Evolutionary conservation across 2,797 vertebrate genomes (phyloP).

Genomic region (Phylloscopus collybita): DNA sequence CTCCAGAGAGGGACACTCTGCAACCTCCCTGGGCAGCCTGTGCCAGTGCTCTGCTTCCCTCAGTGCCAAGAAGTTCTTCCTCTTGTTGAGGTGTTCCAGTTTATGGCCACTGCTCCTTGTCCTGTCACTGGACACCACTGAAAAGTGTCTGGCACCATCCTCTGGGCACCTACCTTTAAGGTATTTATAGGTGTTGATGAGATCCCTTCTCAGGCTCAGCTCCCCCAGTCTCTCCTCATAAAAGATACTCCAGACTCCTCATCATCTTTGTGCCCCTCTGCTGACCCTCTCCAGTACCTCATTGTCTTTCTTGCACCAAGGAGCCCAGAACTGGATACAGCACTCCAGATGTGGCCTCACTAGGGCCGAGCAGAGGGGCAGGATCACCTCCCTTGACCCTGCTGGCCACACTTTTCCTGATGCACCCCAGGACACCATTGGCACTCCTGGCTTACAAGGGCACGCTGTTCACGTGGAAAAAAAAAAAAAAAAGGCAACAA

Average conservation of each 20-base stretch:
- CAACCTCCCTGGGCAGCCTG: background rate
- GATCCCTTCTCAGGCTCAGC: background rate
- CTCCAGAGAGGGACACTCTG: background rate
- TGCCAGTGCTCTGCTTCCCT: background rate
- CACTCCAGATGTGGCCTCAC: background rate
- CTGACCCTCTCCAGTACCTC: background rate
- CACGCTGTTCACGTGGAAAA: too few species aligned
- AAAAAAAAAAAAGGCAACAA: too few species aligned
- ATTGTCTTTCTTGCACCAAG: background rate
- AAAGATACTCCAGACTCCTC: background rate
- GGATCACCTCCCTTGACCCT: fast-evolving
- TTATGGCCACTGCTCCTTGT: background rate
- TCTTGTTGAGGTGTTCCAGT: background rate
- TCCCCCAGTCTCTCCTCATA: fast-evolving
- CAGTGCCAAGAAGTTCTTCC: background rate
- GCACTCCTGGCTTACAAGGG: background rate
- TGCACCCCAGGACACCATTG: fast-evolving
- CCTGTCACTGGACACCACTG: background rate
- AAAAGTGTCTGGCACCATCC: background rate
- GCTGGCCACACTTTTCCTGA: background rate
- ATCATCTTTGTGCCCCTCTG: background rate
- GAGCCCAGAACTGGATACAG: background rate
- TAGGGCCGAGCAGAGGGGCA: fast-evolving
- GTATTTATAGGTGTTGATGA: background rate
- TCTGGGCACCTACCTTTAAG: background rate